Evolutionary conservation across 1,140 invertebrate genomes (phyloP).

Genomic region (Penaeus japonicus): DNA sequence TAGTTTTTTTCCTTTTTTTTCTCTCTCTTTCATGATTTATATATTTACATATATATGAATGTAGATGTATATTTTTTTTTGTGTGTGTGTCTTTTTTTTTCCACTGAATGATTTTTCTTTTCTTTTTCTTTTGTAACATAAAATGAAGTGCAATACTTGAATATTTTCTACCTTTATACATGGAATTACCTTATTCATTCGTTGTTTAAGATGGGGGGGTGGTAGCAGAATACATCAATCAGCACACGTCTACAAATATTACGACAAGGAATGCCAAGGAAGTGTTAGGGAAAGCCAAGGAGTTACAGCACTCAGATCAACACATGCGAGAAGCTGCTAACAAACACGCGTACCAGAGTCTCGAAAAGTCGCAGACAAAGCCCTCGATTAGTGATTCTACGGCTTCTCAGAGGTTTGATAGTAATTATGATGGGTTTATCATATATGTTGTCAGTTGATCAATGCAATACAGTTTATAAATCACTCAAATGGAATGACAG

Average conservation of each 20-base stretch:
- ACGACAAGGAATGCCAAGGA: constrained; percentile 79
- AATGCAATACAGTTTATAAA: too few species aligned
- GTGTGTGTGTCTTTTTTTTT: too few species aligned
- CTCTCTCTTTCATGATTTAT: too few species aligned
- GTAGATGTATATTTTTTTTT: too few species aligned
- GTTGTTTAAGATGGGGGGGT: constrained; percentile 84
- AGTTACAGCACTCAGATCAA: constrained; percentile 89
- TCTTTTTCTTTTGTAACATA: too few species aligned
- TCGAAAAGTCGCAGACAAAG: constrained; percentile 76
- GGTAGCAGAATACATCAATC: constrained; percentile 94
- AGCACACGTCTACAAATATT: constrained; percentile 73
- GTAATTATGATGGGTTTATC: constrained; percentile 3
- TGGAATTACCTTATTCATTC: constrained; percentile 18
- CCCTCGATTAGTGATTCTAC: constrained; percentile 62
- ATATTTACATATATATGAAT: too few species aligned
- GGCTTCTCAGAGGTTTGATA: constrained; percentile 63
- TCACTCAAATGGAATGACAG: too few species aligned
- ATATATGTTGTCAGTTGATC: background rate
- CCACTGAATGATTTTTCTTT: too few species aligned
- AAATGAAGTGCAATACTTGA: too few species aligned
- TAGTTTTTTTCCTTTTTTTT: too few species aligned
- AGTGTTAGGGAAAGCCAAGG: constrained; percentile 94
- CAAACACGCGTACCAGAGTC: constrained; percentile 89
- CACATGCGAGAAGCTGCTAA: constrained; percentile 83
- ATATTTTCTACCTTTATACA: background rate